Conservation (phyloP, 2,113 vertebrate species). For the Myrmecophaga tridactyla region DNA sequence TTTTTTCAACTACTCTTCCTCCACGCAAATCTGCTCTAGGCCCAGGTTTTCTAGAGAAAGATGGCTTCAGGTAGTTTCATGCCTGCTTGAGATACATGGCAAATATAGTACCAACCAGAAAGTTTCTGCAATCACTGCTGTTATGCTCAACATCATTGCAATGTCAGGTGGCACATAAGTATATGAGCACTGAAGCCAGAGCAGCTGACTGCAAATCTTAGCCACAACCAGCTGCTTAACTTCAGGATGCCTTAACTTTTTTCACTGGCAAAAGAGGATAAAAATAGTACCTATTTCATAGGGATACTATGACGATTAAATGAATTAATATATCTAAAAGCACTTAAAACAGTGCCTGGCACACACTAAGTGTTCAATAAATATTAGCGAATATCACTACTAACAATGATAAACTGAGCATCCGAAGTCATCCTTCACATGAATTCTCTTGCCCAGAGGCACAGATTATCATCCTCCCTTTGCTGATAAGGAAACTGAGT, state of each 20-base stretch:
- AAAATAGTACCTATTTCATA: neutral
- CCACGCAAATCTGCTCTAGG: neutral
- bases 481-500: neutral
- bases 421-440: neutral
- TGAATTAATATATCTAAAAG: constrained; percentile 45
- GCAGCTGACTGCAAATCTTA: neutral
- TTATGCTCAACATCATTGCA: neutral
- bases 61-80: neutral
- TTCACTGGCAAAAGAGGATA: neutral
- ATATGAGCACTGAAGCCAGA: neutral
- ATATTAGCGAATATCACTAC: neutral
- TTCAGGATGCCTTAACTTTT: neutral
- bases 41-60: constrained; percentile 12
- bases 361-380: constrained; percentile 24
- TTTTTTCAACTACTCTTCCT: neutral
- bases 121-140: neutral
- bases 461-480: neutral
- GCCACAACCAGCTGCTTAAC: neutral
- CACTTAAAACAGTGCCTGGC: constrained; percentile 32
- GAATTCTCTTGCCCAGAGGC: neutral
- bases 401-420: neutral
- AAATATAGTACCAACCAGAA: neutral
- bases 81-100: neutral
- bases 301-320: constrained; percentile 24
- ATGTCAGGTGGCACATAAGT: neutral